Evolutionary conservation across 2,113 vertebrate species (phyloP), one percentile per base, ranked within the genome.

Genomic region (Hoplias malabaricus): DNA sequence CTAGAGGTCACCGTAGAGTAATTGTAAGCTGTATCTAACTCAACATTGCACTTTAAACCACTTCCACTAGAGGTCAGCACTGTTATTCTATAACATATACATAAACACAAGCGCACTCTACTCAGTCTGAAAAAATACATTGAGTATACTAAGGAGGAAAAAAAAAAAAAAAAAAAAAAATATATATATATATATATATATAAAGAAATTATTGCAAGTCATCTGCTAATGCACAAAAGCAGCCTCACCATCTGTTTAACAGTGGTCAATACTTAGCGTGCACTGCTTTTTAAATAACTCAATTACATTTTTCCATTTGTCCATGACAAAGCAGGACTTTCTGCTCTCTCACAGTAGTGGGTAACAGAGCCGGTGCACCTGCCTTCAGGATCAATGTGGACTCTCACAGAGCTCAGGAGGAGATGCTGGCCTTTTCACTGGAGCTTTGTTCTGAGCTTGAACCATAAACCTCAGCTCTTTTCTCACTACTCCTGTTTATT

Each of bases 31-130:
- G 31, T 27, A 69, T 12, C 12, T 29, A 48, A 69, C 31, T 5
- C 25, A 10, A 33, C 16, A 34, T 1, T 36, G 31, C 50, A 50
- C 36, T 46, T 46, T 11, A 48, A 50, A n/a, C 43, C 13, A 23
- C 1, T 21, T 31, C 74, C 74, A 68, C 74, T 76, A 76, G 74
- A 68, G 56, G 74, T 68, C 74, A 68, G 12, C 23, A 68, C 57
- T 42, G 74, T 8, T 21, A n/a, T 56, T 57, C 57, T 42, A 7
- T n/a, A 53, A 66, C 3, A 38, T 38, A 53, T 6, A 11, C 6
- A 40, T 16, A 61, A 2, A 48, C 46, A 48, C 16, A n/a, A n/a
- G n/a, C n/a, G n/a, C n/a, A n/a, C n/a, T n/a, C n/a, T n/a, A n/a
- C n/a, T n/a, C n/a, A n/a, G n/a, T n/a, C n/a, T n/a, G n/a, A n/a